These are phyloP conservation scores for Scolopax rusticola DNA, from an alignment of 2,797 vertebrate genomes.

Conservation along the genomic window DNA sequence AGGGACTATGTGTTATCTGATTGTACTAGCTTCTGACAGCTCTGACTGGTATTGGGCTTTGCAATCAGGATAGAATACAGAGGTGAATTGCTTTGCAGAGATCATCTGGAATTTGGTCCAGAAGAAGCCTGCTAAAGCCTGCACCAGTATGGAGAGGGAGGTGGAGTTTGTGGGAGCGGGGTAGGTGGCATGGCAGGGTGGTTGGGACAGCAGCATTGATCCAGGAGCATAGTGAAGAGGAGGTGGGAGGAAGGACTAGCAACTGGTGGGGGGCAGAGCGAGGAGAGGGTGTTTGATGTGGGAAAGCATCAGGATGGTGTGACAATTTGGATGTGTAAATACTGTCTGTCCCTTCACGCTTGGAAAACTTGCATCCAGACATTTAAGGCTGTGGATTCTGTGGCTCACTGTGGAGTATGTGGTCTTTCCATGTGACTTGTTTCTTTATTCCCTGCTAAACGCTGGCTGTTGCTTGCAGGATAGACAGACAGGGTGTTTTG, in stretches of 20 bases:
- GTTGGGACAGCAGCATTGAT: neutral
- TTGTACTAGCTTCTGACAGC: neutral
- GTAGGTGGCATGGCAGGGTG: neutral
- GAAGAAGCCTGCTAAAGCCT: neutral
- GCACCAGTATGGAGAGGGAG: neutral
- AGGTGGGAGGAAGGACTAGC: neutral
- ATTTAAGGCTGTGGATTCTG: neutral
- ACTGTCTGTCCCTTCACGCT: neutral
- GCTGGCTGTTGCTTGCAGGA: neutral
- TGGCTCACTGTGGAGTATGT: neutral
- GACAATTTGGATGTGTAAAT: neutral
- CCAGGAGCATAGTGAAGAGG: neutral
- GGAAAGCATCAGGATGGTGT: neutral
- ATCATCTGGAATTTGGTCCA: neutral
- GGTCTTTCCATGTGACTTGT: neutral
- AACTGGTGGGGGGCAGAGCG: neutral
- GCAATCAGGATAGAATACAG: neutral
- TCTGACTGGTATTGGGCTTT: neutral
- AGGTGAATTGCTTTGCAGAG: neutral
- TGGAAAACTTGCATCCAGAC: neutral
- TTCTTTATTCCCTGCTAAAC: neutral
- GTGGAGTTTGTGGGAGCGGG: neutral
- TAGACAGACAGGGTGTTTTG: neutral
- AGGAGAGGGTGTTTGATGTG: neutral
- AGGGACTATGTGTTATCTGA: neutral